These are phyloP conservation scores for Sminthurinus signatus DNA, from an alignment of 1,140 invertebrate genomes.

Conservation along the genomic window DNA sequence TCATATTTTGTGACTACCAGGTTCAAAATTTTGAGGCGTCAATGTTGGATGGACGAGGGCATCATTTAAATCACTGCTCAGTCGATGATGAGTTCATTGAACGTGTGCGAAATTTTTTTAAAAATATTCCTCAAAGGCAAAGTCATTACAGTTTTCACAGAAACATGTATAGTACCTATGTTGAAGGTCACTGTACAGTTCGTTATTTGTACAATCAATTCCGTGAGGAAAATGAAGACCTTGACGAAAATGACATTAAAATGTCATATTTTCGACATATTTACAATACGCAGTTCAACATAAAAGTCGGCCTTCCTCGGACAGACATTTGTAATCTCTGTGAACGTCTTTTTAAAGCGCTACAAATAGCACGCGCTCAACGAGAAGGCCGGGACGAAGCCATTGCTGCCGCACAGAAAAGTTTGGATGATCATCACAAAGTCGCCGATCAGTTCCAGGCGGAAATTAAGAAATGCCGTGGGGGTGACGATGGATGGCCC, in stretches of 20 bases:
- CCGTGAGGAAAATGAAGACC: background rate
- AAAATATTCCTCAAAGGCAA: background rate
- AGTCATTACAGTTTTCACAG: background rate
- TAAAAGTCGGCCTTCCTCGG: background rate
- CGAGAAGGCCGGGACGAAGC: background rate
- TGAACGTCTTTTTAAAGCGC: background rate
- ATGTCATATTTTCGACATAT: background rate
- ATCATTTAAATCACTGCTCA: background rate
- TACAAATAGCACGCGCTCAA: background rate
- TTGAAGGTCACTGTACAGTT: background rate
- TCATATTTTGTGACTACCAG: background rate
- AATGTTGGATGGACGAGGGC: background rate
- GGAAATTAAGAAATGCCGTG: background rate
- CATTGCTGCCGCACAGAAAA: background rate
- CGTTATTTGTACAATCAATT: background rate
- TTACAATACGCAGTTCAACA: background rate
- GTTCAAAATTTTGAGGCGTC: too few species aligned
- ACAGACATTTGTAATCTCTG: background rate
- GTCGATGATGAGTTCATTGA: background rate
- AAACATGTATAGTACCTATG: background rate
- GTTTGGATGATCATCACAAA: background rate
- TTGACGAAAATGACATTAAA: background rate
- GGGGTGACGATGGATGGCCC: background rate
- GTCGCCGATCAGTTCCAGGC: background rate
- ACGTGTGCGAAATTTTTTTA: background rate